Percentiles rank a stretch among this genome's conserved stretches.
Evolutionary conservation across 2,113 vertebrate genomes (phyloP).

Genomic region (Triplophysa siluroides): DNA sequence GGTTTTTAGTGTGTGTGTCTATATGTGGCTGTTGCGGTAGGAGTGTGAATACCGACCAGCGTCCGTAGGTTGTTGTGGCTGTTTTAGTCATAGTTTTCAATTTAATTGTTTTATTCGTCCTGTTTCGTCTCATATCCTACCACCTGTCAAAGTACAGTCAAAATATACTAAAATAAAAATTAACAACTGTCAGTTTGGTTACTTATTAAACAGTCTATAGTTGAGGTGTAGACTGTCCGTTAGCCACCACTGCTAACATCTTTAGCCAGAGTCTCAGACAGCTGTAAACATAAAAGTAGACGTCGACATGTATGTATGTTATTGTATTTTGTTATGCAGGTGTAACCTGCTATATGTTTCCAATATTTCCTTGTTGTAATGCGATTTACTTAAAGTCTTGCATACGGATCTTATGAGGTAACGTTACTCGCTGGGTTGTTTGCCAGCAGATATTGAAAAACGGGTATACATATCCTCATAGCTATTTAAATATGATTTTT

Average conservation of each 20-base stretch:
- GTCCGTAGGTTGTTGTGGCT: slow-evolving; percentile 15
- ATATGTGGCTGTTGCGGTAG: neutral
- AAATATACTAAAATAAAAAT: neutral
- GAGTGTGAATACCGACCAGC: neutral
- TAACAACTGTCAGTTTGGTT: slow-evolving; percentile 5
- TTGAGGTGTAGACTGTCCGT: neutral
- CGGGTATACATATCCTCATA: neutral
- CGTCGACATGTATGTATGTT: neutral
- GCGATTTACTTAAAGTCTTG: neutral
- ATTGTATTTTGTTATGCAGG: neutral
- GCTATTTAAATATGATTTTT: neutral
- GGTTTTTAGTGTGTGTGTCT: slow-evolving; percentile 47
- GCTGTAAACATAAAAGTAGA: neutral
- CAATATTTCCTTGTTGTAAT: neutral
- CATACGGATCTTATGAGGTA: neutral
- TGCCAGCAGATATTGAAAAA: neutral
- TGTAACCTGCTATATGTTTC: neutral
- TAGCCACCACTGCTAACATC: slow-evolving; percentile 26
- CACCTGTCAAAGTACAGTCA: neutral
- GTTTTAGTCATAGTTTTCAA: neutral
- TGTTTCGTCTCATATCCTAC: neutral
- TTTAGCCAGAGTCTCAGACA: slow-evolving; percentile 15
- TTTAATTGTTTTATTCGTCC: neutral
- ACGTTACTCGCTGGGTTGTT: neutral
- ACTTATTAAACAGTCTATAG: neutral